Conservation (phyloP, 37 sponge, comb jelly and placozoan genomes). For the Geodia barretti region DNA sequence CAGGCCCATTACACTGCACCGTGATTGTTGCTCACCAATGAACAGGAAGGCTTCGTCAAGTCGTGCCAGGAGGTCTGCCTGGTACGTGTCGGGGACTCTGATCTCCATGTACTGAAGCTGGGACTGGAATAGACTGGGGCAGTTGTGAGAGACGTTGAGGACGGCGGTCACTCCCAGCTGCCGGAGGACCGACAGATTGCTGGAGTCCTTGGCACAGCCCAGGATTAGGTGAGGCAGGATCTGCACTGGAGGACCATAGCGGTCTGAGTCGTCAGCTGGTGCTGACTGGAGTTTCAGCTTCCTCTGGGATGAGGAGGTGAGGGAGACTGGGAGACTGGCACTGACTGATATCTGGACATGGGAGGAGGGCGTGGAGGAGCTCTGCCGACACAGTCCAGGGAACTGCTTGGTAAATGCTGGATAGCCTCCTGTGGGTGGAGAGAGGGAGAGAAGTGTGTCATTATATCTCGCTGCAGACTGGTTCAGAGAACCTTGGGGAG, state of each 20-base stretch:
- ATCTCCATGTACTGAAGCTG: constrained; percentile 72
- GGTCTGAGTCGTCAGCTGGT: background rate
- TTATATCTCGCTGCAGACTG: no score
- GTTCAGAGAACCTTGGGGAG: constrained; percentile 1
- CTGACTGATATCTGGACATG: constrained; percentile 36
- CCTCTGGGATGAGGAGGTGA: no score
- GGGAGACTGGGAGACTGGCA: constrained; percentile 19
- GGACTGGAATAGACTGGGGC: constrained; percentile 77
- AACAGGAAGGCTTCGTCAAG: constrained; percentile 74
- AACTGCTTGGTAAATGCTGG: constrained; percentile 14
- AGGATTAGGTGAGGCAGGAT: constrained; percentile 75
- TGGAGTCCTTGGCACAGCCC: constrained; percentile 77
- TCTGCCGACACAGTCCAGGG: constrained; percentile 27
- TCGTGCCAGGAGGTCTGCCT: constrained; percentile 78
- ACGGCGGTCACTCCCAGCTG: constrained; percentile 72
- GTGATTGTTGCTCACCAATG: constrained; percentile 63
- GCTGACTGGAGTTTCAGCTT: background rate
- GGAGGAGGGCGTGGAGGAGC: no score
- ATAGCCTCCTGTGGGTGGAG: constrained; percentile 34
- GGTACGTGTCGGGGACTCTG: constrained; percentile 70
- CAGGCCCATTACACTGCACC: background rate
- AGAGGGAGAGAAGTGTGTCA: background rate
- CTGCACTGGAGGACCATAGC: constrained; percentile 70
- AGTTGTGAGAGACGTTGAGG: constrained; percentile 79
- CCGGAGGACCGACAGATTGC: constrained; percentile 38